phyloP scores from a whole-genome alignment of 64 coral and sea anemone species.

The Montipora foliosa region DNA sequence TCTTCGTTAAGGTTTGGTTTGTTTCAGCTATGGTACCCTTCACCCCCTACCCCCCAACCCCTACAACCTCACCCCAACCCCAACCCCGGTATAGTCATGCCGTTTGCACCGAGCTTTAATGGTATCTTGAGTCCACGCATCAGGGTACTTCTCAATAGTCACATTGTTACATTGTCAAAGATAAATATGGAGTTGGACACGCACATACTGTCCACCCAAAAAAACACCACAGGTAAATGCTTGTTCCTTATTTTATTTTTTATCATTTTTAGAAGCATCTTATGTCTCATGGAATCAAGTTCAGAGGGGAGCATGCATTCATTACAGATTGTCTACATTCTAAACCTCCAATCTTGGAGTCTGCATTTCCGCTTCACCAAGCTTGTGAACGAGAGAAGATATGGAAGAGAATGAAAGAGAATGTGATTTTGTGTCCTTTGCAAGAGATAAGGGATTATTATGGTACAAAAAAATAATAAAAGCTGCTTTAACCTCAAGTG shows the following conservation, averaged over 20 bases:
- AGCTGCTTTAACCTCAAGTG: no score
- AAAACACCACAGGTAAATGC: not conserved
- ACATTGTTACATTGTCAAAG: no score
- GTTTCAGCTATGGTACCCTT: no score
- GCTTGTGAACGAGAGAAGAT: constrained; percentile 69
- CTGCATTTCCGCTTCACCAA: constrained; percentile 87
- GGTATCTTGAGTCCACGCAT: no score
- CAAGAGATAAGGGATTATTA: constrained; percentile 97
- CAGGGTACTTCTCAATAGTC: no score
- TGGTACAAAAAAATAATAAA: constrained; percentile 57
- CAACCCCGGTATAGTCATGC: no score
- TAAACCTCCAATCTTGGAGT: constrained; percentile 92
- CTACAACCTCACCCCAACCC: no score
- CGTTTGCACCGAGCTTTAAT: no score
- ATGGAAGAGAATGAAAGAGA: constrained; percentile 95
- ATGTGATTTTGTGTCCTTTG: constrained; percentile 86
- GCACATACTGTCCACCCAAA: no score
- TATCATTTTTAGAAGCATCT: not conserved
- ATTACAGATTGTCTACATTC: constrained; percentile 81
- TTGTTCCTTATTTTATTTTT: not conserved
- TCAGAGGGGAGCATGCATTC: constrained; percentile 68
- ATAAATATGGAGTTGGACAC: no score
- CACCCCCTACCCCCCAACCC: no score
- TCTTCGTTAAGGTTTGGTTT: no score
- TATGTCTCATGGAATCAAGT: constrained; percentile 11